phyloP scores from a whole-genome alignment of 1,140 invertebrate genomes.

The Neoseiulus cucumeris region DNA sequence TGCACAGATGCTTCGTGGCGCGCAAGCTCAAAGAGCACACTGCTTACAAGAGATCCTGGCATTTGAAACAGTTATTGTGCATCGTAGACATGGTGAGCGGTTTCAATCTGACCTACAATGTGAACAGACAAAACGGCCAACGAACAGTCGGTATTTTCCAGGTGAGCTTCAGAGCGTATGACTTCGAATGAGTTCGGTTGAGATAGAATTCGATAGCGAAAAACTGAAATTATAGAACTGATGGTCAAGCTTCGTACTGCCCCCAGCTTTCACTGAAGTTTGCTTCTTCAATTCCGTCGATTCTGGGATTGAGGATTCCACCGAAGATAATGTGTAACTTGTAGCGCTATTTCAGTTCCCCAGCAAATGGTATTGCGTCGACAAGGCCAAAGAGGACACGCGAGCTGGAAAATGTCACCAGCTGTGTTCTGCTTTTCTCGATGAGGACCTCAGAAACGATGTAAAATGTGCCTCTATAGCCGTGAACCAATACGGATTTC shows the following conservation, averaged over 20 bases:
- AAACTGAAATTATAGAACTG: too few relatives aligned
- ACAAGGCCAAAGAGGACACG: background rate
- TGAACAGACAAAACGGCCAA: background rate
- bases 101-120: background rate
- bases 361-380: background rate
- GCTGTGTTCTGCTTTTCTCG: background rate
- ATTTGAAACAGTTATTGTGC: background rate
- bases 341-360: background rate
- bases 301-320: too few relatives aligned
- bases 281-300: too few relatives aligned
- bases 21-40: background rate
- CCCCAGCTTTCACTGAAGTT: too few relatives aligned
- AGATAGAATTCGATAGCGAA: too few relatives aligned
- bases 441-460: background rate
- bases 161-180: background rate
- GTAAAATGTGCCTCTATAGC: background rate
- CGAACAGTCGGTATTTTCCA: background rate
- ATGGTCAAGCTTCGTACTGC: too few relatives aligned
- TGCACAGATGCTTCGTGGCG: background rate
- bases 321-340: too few relatives aligned
- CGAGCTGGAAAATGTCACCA: background rate
- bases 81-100: background rate
- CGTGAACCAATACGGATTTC: constrained; percentile 1
- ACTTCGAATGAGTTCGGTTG: too few relatives aligned
- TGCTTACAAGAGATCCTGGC: background rate